Evolutionary conservation across 2,888 invertebrate genomes (phyloP).

Genomic region (Drosophila mettleri): DNA sequence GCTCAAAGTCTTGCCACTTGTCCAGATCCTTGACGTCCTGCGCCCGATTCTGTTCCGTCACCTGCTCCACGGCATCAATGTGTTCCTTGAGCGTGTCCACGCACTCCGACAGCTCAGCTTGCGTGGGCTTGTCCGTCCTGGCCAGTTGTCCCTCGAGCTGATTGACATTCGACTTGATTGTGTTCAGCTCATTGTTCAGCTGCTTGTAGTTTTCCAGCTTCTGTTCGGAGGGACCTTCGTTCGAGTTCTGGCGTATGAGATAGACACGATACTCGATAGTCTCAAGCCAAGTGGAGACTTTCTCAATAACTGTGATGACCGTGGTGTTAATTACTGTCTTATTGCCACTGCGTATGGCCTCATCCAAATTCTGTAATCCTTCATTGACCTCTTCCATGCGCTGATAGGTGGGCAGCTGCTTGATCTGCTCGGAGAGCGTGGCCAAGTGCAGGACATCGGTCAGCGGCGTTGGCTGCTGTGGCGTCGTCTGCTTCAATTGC

Average conservation of each 20-base stretch:
- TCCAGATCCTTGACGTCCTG: conserved; percentile 87
- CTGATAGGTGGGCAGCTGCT: conserved; percentile 86
- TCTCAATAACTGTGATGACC: conserved; percentile 91
- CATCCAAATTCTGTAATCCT: conserved; percentile 74
- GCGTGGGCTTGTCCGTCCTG: conserved; percentile 82
- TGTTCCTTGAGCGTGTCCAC: conserved; percentile 88
- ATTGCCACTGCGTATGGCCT: conserved; percentile 87
- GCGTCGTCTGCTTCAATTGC: conserved; percentile 86
- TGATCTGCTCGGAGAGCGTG: conserved; percentile 86
- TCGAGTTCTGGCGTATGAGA: conserved; percentile 87
- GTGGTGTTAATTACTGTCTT: conserved; percentile 88
- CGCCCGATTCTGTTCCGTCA: conserved; percentile 87
- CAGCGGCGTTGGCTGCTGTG: conserved; percentile 86
- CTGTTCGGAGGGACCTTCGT: conserved; percentile 87
- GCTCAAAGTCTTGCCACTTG: conserved; percentile 90
- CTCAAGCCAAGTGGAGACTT: conserved; percentile 93
- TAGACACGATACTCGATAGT: conserved; percentile 93
- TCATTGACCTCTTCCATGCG: conserved; percentile 87
- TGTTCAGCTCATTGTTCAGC: conserved; percentile 88
- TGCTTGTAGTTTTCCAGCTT: conserved; percentile 87
- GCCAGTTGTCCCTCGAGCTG: conserved; percentile 87
- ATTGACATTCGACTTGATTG: conserved; percentile 89
- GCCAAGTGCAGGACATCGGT: conserved; percentile 88
- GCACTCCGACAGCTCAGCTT: conserved; percentile 87
- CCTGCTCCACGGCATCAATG: conserved; percentile 89